Base-by-base conservation (phyloP, 1,140 invertebrate genomes). In the Carcinoscorpius rotundicauda region DNA sequence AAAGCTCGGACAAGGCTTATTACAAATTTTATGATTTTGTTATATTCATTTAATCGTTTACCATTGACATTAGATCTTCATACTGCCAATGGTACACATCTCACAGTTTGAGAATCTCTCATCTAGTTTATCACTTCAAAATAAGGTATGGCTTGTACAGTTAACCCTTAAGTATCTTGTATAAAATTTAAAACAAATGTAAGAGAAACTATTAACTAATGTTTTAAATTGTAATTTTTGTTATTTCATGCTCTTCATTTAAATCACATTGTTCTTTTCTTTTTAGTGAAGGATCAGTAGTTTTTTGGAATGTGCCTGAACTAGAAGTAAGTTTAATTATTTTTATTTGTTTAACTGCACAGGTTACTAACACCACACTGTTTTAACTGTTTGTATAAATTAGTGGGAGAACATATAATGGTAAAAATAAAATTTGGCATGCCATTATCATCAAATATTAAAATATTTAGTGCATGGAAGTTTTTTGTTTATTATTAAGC, bases 281-380 rank as follows among this genome's bases (percentile, higher is more conserved):
- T 71, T 75, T 69, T 65, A 82, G 88, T 59, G 89, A 96, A 79
- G 92, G 92, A 6, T 85, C 87, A 48, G 84, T 92, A 10, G 88
- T 97, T 0, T 87, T 96, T 76, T 98, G 94, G 94, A 97, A 97
- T 78, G 84, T 93, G 66, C 82, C 85, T 49, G 86, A 93, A 67
- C 72, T 89, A 60, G 93, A 98, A 68, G 77, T 76, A 71, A 64
- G 65, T 68, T 49, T 65, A 5, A 58, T 60, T 4, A 53, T 52
- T 64, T 64, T 64, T 4, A 2, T 29, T 29, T 29, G 29, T 29
- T 1, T 29, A 29, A 29, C 29, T 29, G 29, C 29, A 29, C 29
- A 29, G 29, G 29, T 29, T 29, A 29, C 29, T 29, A 29, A 2
- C 29, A 29, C 29, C 29, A 29, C 29, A 29, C 29, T 29, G 29